Evolutionary conservation across 2,888 invertebrate genomes (phyloP).

Genomic region (Congeria kusceri): DNA sequence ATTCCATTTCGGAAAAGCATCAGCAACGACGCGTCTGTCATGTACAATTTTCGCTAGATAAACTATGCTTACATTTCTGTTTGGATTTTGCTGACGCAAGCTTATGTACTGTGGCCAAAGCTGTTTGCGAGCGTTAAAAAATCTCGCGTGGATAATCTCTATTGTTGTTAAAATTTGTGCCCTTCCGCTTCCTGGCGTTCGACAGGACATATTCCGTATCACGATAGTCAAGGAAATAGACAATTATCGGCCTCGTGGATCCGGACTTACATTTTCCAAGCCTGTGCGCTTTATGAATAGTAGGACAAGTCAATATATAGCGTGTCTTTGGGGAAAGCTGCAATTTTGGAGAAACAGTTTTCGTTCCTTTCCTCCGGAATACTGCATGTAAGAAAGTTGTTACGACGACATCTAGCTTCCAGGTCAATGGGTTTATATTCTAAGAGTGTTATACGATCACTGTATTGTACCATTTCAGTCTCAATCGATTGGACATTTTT

Average conservation of each 20-base stretch:
- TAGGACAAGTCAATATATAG: constrained; percentile 12
- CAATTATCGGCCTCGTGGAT: constrained; percentile 10
- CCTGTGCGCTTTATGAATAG: constrained; percentile 12
- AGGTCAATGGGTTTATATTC: constrained; percentile 10
- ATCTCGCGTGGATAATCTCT: too few relatives aligned
- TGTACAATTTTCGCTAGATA: too few relatives aligned
- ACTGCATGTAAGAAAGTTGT: constrained; percentile 10
- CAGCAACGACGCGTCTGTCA: too few relatives aligned
- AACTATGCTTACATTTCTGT: too few relatives aligned
- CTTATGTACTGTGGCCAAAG: too few relatives aligned
- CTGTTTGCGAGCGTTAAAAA: too few relatives aligned
- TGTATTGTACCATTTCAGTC: too few relatives aligned
- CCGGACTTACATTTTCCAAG: constrained; percentile 2
- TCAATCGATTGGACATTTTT: too few relatives aligned
- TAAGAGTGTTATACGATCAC: too few relatives aligned
- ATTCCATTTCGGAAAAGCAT: too few relatives aligned
- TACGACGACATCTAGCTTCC: constrained; percentile 13
- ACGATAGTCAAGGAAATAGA: background rate
- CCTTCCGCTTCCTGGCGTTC: constrained; percentile 2
- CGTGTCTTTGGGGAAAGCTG: background rate
- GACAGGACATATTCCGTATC: constrained; percentile 17
- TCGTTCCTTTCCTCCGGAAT: background rate
- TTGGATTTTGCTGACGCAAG: too few relatives aligned
- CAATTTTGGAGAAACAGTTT: background rate
- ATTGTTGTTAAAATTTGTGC: background rate